Evolutionary conservation across 2,113 vertebrate genomes (phyloP).

Genomic region (Megaceryle maxima): DNA sequence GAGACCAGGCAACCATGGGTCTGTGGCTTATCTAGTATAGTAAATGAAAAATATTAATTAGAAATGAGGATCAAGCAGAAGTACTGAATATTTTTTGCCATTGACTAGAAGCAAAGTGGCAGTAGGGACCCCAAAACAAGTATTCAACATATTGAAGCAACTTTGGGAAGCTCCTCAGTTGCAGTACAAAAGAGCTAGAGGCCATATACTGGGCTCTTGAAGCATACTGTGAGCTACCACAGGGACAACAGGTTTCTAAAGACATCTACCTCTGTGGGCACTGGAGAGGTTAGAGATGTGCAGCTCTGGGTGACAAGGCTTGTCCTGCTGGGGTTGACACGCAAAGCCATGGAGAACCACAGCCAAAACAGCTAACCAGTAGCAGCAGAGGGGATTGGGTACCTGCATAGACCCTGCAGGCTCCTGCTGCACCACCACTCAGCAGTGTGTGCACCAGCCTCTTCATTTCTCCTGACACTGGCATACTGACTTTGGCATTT

Average conservation of each 20-base stretch:
- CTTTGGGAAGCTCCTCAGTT: background rate
- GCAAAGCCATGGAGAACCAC: background rate
- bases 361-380: fast-evolving
- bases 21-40: background rate
- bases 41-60: background rate
- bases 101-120: background rate
- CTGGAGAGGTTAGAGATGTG: background rate
- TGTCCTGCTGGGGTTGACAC: background rate
- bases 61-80: background rate
- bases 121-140: background rate
- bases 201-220: background rate
- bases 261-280: background rate
- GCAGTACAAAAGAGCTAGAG: background rate
- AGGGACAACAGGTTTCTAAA: background rate
- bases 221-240: background rate
- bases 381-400: background rate
- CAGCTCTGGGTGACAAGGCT: background rate
- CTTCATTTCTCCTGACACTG: background rate
- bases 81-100: background rate
- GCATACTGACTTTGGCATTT: background rate
- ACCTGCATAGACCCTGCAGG: fast-evolving
- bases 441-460: fast-evolving
- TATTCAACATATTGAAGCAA: background rate
- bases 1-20: too few species aligned
- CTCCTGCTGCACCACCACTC: background rate